These are phyloP conservation scores for Trematomus loennbergii DNA, from an alignment of 2,113 vertebrate species.

Conservation along the genomic window DNA sequence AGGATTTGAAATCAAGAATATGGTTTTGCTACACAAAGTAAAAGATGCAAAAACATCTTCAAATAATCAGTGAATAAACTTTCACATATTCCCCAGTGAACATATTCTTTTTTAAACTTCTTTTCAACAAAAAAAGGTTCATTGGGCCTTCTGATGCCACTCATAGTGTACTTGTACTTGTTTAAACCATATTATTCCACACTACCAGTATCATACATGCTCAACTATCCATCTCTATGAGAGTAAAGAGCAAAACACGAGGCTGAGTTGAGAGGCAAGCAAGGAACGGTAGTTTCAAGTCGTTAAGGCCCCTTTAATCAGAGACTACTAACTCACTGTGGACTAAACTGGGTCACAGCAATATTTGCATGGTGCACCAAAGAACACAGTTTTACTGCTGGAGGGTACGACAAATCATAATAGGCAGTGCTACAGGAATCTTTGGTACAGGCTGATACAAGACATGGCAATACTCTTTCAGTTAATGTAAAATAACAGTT, in stretches of 20 bases:
- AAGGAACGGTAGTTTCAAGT: conserved; percentile 35
- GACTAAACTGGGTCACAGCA: neutral
- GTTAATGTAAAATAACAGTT: neutral
- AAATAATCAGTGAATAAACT: no score
- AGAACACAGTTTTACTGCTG: conserved; percentile 15
- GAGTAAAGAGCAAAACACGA: neutral
- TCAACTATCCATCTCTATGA: conserved; percentile 6
- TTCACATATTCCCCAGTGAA: no score
- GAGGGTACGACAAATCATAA: conserved; percentile 29
- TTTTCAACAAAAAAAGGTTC: no score
- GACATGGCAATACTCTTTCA: neutral
- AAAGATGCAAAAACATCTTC: no score
- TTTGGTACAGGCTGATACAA: conserved; percentile 35
- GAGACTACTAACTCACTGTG: neutral
- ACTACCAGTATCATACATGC: neutral
- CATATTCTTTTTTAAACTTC: no score
- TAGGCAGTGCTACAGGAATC: neutral
- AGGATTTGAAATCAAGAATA: no score
- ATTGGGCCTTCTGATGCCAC: neutral
- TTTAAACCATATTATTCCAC: neutral
- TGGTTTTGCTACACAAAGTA: no score
- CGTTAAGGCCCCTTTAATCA: conserved; percentile 18
- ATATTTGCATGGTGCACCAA: conserved; percentile 42
- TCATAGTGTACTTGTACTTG: neutral
- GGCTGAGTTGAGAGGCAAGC: conserved; percentile 15